Conservation (phyloP, 2,888 invertebrate species). For the Plebejus argus region DNA sequence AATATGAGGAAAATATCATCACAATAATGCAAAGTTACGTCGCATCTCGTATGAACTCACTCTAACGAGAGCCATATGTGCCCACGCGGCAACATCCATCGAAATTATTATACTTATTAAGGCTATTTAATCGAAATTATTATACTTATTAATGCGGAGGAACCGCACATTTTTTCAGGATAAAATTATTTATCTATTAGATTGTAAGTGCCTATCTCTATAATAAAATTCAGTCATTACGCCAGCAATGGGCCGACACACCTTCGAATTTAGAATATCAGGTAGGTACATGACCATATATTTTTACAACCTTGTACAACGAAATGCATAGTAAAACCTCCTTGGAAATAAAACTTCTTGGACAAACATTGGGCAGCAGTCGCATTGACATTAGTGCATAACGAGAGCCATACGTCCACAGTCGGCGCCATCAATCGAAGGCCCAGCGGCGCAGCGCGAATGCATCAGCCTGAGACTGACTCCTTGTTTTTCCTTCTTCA, state of each 20-base stretch:
- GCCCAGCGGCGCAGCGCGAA: conserved; percentile 66
- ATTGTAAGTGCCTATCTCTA: no score
- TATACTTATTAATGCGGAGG: no score
- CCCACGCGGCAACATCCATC: not conserved
- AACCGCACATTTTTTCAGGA: no score
- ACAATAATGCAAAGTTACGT: no score
- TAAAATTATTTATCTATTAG: no score
- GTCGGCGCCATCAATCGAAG: conserved; percentile 70
- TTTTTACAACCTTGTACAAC: not conserved
- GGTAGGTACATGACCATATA: no score
- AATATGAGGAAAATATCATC: no score
- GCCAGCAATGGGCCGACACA: no score
- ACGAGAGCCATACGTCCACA: conserved; percentile 74
- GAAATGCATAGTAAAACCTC: conserved; percentile 31
- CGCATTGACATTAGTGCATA: conserved; percentile 75
- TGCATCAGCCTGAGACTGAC: conserved; percentile 58
- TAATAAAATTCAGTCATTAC: no score
- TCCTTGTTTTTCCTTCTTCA: conserved; percentile 38
- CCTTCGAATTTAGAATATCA: no score
- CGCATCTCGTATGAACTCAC: no score
- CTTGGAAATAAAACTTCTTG: conserved; percentile 59
- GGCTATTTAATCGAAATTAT: no score
- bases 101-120: not conserved
- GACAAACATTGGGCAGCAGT: conserved; percentile 64
- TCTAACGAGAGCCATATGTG: not conserved